A percentile compares a stretch with the other conserved stretches of the same genome.
Conservation (phyloP, 35 echinoderm and acorn worm genomes). For the Patiria miniata region DNA sequence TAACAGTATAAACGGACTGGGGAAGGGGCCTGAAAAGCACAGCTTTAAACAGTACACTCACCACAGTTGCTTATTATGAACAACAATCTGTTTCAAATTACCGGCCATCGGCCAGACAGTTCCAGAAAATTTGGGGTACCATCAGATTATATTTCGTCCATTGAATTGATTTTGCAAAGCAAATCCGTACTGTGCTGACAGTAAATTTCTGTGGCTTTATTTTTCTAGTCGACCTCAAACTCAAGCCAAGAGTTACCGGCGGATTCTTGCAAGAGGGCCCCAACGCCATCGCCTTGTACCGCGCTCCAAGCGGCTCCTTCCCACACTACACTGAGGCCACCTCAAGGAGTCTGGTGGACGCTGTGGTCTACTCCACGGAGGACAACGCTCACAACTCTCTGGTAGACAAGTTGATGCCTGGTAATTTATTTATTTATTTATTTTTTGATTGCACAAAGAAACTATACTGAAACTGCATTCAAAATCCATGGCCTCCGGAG, state of each 20-base stretch:
- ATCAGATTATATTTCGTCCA: no score
- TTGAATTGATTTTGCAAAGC: no score
- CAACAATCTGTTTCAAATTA: no score
- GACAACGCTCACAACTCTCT: slow-evolving; percentile 31
- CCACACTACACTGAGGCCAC: slow-evolving; percentile 56
- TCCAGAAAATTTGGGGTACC: no score
- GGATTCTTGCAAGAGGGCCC: slow-evolving; percentile 84
- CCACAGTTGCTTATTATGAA: no score
- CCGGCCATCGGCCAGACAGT: no score
- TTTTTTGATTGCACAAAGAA: not conserved
- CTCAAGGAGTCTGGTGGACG: slow-evolving; percentile 73
- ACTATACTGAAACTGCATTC: not conserved
- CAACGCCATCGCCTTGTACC: slow-evolving; percentile 74
- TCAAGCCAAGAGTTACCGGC: not conserved
- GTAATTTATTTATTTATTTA: slow-evolving; percentile 17
- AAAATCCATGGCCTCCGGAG: no score
- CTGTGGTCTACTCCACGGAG: slow-evolving; percentile 63
- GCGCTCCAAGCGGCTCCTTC: slow-evolving; percentile 75
- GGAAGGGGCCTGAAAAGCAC: no score
- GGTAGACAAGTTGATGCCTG: slow-evolving; percentile 68
- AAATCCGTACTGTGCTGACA: no score
- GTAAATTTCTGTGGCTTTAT: not conserved
- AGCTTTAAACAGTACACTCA: no score
- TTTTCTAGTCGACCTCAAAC: slow-evolving; percentile 47
- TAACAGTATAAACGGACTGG: no score